Conservation (phyloP, 2,888 invertebrate species). For the Laspeyria flexula region DNA sequence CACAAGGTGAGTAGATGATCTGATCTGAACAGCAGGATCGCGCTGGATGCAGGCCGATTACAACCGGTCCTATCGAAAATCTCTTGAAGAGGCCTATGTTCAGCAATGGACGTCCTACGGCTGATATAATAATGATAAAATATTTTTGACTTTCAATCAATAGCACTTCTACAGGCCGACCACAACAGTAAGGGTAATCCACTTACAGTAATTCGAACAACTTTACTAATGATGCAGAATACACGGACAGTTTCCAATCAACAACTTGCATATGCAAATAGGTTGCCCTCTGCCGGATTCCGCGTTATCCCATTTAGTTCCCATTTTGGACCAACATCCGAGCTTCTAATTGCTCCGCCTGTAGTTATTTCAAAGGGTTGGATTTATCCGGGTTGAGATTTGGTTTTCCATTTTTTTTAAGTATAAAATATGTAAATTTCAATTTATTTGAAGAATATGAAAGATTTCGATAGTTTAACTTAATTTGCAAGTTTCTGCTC, state of each 20-base stretch:
- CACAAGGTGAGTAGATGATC: no score
- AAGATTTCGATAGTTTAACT: no score
- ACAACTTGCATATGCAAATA: constrained; percentile 56
- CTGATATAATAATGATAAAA: no score
- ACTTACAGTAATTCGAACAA: constrained; percentile 34
- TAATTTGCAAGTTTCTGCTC: no score
- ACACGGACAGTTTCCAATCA: constrained; percentile 52
- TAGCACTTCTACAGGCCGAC: neutral
- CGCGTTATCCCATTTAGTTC: constrained; percentile 54
- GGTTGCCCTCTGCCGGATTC: constrained; percentile 42
- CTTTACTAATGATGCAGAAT: constrained; percentile 47
- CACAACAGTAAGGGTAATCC: constrained; percentile 26
- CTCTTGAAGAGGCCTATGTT: no score
- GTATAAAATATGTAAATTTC: no score
- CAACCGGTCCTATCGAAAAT: no score
- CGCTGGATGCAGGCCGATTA: no score
- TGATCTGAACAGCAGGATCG: no score
- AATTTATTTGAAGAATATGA: no score
- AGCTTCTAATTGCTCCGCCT: constrained; percentile 55
- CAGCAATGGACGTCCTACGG: no score
- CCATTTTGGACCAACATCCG: constrained; percentile 57
- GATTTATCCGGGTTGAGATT: constrained; percentile 51
- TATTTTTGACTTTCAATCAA: no score
- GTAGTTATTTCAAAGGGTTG: constrained; percentile 52
- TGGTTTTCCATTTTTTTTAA: constrained; percentile 36